A percentile compares a stretch with the other conserved stretches of the same genome.
These are phyloP conservation scores for Chaetodon trifasciatus DNA, from an alignment of 2,797 vertebrate species.

Conservation along the genomic window DNA sequence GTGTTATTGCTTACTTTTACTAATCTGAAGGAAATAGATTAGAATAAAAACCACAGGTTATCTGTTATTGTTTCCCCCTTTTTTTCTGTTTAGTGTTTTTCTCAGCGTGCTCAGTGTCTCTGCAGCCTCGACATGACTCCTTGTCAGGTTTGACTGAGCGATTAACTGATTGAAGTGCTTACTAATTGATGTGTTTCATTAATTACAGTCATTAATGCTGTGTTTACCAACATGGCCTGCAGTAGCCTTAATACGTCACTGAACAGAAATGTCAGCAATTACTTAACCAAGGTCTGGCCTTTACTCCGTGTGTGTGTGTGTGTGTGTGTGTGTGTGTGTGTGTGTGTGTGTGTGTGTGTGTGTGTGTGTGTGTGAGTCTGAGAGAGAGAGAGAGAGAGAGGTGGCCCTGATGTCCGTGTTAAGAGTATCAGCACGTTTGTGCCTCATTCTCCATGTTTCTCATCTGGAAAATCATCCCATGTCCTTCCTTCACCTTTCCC, in stretches of 20 bases:
- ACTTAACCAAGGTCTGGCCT: conserved; percentile 53
- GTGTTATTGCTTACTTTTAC: neutral
- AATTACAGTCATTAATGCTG: conserved; percentile 68
- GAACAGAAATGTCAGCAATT: conserved; percentile 53
- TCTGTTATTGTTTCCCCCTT: neutral
- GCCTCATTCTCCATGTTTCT: conserved; percentile 76
- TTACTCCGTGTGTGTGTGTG: conserved; percentile 25
- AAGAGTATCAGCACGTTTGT: conserved; percentile 61
- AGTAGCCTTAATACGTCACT: conserved; percentile 31
- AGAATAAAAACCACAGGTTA: neutral
- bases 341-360: conserved; percentile 6
- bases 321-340: conserved; percentile 19
- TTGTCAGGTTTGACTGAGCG: conserved; percentile 63
- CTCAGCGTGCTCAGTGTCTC: conserved; percentile 34
- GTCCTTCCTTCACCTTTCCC: conserved; percentile 84
- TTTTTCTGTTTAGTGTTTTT: conserved; percentile 19
- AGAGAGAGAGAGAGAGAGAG: neutral
- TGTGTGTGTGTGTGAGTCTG: neutral
- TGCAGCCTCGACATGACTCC: conserved; percentile 19
- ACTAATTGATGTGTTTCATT: conserved; percentile 73
- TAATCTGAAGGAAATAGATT: neutral
- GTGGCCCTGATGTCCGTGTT: conserved; percentile 58
- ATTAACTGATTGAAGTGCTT: conserved; percentile 63
- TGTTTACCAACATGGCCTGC: conserved; percentile 56
- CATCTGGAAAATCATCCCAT: conserved; percentile 81